Evolutionary conservation across 2,113 vertebrate species (phyloP).

Genomic region (Myanophis thanlyinensis): DNA sequence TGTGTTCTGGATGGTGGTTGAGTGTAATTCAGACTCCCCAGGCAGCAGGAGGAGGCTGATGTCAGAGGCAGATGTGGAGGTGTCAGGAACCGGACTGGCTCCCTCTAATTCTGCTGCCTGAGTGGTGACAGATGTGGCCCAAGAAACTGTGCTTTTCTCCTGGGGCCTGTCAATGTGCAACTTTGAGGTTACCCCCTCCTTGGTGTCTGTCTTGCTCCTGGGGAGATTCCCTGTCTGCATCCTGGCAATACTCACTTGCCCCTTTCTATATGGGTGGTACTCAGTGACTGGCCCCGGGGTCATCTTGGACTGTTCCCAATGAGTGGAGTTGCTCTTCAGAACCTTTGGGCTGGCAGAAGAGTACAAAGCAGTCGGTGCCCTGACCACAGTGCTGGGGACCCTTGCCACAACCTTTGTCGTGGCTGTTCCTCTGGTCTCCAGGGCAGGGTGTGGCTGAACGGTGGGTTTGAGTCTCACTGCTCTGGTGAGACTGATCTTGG

Average conservation of each 20-base stretch:
- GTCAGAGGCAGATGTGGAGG: neutral
- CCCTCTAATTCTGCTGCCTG: neutral
- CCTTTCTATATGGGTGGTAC: neutral
- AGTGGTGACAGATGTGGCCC: neutral
- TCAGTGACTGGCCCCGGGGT: neutral
- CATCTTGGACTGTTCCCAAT: neutral
- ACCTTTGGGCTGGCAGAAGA: neutral
- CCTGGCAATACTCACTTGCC: neutral
- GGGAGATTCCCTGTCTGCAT: neutral
- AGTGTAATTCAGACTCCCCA: slow-evolving; percentile 35
- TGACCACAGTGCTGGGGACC: neutral
- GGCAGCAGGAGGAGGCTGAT: slow-evolving; percentile 36
- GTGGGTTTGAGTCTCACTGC: slow-evolving; percentile 4
- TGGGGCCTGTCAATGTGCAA: neutral
- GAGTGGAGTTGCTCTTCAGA: neutral
- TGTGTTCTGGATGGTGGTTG: neutral
- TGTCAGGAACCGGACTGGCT: neutral
- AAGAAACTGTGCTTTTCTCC: neutral
- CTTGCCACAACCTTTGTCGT: neutral
- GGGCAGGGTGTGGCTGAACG: neutral
- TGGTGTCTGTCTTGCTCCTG: neutral
- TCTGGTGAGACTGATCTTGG: neutral
- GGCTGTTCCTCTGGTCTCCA: neutral
- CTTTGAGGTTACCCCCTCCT: neutral
- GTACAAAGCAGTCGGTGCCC: neutral